Evolutionary conservation across 1,140 invertebrate genomes (phyloP).

Genomic region (Ericerus pela): DNA sequence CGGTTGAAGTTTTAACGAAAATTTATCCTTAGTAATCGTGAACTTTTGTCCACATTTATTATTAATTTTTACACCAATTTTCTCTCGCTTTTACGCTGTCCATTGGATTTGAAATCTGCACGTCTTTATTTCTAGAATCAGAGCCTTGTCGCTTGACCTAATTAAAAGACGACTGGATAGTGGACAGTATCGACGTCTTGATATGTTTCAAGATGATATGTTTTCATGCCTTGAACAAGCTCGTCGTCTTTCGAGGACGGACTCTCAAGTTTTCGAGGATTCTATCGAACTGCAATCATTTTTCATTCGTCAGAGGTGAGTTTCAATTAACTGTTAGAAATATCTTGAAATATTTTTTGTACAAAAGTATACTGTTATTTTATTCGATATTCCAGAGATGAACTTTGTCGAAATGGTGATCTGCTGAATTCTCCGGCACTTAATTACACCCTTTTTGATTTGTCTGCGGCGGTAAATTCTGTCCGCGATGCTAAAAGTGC

Average conservation of each 20-base stretch:
- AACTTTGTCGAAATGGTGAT: constrained; percentile 59
- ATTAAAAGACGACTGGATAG: constrained; percentile 71
- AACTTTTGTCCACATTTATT: no score
- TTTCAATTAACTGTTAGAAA: neutral
- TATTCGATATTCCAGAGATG: constrained; percentile 32
- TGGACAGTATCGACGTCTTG: constrained; percentile 78
- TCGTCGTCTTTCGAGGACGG: constrained; percentile 66
- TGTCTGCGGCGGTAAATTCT: constrained; percentile 40
- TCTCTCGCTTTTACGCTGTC: neutral
- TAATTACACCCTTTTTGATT: constrained; percentile 55
- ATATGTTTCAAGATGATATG: constrained; percentile 92
- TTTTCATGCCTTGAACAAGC: constrained; percentile 87
- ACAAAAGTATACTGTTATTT: neutral
- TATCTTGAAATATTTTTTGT: neutral
- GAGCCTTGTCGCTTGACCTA: constrained; percentile 66
- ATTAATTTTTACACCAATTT: neutral
- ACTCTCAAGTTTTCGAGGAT: constrained; percentile 91
- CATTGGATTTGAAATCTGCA: no score
- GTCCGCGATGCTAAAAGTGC: constrained; percentile 21
- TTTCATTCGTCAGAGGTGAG: constrained; percentile 56
- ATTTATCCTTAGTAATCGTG: no score
- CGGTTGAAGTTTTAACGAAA: neutral
- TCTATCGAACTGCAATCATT: constrained; percentile 83
- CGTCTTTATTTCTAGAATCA: constrained; percentile 38
- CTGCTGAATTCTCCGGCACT: constrained; percentile 75